Percentiles rank a stretch among this genome's conserved stretches.
phyloP scores from a whole-genome alignment of 2,113 vertebrate species.

The Physeter macrocephalus region DNA sequence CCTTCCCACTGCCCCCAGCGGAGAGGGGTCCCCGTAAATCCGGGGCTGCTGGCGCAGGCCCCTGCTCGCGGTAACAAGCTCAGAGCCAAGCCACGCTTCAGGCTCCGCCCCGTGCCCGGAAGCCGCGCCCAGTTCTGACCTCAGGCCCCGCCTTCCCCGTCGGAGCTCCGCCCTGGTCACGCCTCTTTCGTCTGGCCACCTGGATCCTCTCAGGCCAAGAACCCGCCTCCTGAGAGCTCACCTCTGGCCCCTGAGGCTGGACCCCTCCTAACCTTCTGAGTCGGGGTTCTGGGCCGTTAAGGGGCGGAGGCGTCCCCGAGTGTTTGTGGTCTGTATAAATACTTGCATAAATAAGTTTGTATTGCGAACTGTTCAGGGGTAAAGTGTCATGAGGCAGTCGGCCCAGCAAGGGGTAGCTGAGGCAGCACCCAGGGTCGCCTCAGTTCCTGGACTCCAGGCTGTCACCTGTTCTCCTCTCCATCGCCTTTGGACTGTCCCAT shows the following conservation, averaged over 20 bases:
- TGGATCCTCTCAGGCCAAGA: neutral
- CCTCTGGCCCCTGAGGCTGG: neutral
- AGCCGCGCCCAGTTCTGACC: neutral
- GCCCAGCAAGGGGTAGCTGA: neutral
- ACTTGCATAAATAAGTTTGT: slow-evolving; percentile 34
- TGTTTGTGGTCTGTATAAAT: slow-evolving; percentile 1
- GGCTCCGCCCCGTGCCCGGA: slow-evolving; percentile 46
- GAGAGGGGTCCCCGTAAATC: slow-evolving; percentile 78
- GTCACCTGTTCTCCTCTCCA: neutral
- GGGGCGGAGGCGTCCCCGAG: accelerated
- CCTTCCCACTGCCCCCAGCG: slow-evolving; percentile 83
- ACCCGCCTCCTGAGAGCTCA: neutral
- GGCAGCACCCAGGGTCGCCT: too few relatives aligned
- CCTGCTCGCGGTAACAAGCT: neutral
- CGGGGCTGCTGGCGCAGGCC: slow-evolving; percentile 80
- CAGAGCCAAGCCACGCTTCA: slow-evolving; percentile 49
- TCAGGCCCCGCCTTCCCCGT: neutral
- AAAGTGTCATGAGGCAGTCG: neutral
- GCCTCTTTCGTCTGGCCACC: neutral
- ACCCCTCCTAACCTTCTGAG: neutral
- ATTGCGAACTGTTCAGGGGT: neutral
- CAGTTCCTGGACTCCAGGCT: neutral
- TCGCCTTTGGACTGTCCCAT: neutral
- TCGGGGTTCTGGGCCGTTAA: neutral
- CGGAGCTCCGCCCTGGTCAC: neutral